Evolutionary conservation across 2,113 vertebrate species (phyloP), one percentile per base, ranked within the genome.

Genomic region (Lampris incognitus): DNA sequence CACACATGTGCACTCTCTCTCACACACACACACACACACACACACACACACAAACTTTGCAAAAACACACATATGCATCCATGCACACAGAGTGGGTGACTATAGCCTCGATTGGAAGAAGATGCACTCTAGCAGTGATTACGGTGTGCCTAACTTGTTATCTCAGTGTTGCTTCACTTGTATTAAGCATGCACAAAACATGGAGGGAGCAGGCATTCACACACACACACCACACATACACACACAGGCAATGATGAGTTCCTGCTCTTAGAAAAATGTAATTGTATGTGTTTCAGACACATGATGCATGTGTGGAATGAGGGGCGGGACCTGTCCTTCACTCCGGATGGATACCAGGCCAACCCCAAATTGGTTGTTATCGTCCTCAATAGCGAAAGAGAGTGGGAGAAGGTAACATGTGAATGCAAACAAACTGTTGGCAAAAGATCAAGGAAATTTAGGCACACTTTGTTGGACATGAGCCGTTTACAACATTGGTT

Each of bases 281-380:
- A 48, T 49, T 66, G 1, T 6, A n/a, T 76, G 54, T 81, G 54
- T 86, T 92, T 57, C 92, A 99, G 98, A 88, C 97, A 99, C 85
- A 98, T 99, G 98, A 97, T 98, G 95, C 97, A 98, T 11, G 96
- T 98, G 78, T 96, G 94, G 56, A 97, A 97, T 81, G 94, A 97
- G 48, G 98, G 96, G n/a, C 95, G 95, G 87, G 98, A 99, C 89
- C 83, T 99, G 84, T 98, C 97, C 84, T 99, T 99, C 93, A 99
- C 97, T 1, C 96, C 96, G 3, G 97, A 99, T 66, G 98, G 98
- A 51, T 99, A 99, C 76, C 98, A 99, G 89, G 96, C 96, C 5
- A 98, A 99, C 82, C 98, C 98, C 66, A 96, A 96, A 86, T 91
- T 99, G 85, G 96, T 98, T 83, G 97, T 99, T 88, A 96, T 98